Base-by-base conservation (phyloP, 2,888 invertebrate species). In the Trissolcus japonicus region DNA sequence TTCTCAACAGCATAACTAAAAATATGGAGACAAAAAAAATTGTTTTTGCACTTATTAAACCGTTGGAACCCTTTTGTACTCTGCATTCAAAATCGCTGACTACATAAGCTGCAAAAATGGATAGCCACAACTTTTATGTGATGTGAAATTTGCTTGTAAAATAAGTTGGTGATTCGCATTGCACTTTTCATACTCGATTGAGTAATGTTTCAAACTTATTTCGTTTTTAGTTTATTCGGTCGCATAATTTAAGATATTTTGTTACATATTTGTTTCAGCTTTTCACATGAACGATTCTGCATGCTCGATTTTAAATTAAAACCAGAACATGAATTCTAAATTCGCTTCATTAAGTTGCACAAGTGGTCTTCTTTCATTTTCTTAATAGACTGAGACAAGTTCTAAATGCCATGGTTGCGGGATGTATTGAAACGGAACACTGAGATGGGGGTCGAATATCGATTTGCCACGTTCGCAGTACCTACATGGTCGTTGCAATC, bases 391-490 rank as follows among this genome's bases (percentile, higher is more conserved):
- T 71, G 71, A 76, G 51, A 43, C 78, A 65, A 79, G 66, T 76
- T 71, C 75, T 68, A 75, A 79, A 79, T 63, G 72, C 77, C 59
- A 68, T 56, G 78, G 67, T 65, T 76, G 79, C 79, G 66, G 77
- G 72, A 79, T 78, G 78, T 79, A 79, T 79, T 79, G 80, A 80
- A 79, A 74, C 68, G 73, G 60, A 66, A 71, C 60, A 6, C 59
- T 41, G 80, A 81, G 81, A 80, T 82, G 80, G 82, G 82, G 82
- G 82, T 82, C 80, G 84, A 82, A 82, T 84, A 85, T 85, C 84
- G 85, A 85, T 85, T 82, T 81, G 83, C 82, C 80, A 80, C 82
- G 82, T 83, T 81, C 80, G 83, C 84, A 83, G 65, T 76, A 78
- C 57, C 59, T 80, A 78, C 80, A 76, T 75, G 75, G 69, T 76